These are phyloP conservation scores for Bradypus variegatus DNA, from an alignment of 2,797 vertebrate species.

Conservation along the genomic window DNA sequence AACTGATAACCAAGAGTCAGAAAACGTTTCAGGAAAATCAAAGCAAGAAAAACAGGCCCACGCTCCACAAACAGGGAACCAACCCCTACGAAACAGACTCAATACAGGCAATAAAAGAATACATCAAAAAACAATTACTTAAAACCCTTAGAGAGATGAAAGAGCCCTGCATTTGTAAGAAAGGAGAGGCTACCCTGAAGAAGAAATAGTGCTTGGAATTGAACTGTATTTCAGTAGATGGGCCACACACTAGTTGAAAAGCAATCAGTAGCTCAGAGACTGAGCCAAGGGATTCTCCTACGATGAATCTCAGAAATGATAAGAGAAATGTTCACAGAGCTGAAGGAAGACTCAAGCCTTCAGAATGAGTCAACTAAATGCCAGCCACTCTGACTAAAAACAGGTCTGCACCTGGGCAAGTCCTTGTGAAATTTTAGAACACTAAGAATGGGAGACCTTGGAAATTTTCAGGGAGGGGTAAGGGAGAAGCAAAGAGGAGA, in stretches of 20 bases:
- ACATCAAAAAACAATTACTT: no score
- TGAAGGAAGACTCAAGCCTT: neutral
- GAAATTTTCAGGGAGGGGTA: neutral
- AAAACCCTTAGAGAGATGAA: no score
- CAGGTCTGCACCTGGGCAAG: neutral
- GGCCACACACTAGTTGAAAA: neutral
- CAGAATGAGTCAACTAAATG: neutral
- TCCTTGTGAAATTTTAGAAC: neutral
- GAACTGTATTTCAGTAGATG: neutral
- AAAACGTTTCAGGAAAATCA: neutral
- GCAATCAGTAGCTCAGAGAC: neutral
- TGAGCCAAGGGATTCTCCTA: neutral
- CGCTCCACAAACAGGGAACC: neutral
- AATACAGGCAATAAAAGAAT: neutral
- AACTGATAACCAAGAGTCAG: neutral
- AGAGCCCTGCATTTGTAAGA: accelerated
- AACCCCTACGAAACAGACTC: neutral
- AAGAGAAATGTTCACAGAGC: neutral
- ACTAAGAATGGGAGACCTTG: neutral
- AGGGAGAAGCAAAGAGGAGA: neutral
- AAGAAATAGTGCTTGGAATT: neutral
- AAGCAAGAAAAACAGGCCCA: neutral
- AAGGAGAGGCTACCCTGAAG: neutral
- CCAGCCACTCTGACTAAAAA: neutral
- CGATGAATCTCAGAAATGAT: neutral